Evolutionary conservation across 92 coral and sea anemone genomes (phyloP).

Genomic region (Epizoanthus illoricatus): DNA sequence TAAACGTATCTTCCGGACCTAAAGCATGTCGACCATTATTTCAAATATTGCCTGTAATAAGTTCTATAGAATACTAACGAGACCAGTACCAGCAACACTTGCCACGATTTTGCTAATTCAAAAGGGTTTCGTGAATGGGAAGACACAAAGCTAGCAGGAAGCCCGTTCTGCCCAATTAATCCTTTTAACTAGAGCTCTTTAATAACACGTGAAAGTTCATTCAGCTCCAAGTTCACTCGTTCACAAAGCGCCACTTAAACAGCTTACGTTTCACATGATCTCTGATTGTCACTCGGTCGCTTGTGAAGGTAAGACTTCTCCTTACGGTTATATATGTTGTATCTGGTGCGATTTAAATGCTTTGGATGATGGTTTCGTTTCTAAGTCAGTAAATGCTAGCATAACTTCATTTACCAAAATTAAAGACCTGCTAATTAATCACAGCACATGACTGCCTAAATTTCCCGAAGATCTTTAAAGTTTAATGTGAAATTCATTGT

Average conservation of each 20-base stretch:
- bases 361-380: neutral
- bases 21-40: neutral
- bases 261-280: neutral
- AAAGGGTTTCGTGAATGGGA: slow-evolving; percentile 13
- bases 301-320: neutral
- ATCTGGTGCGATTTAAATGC: too few relatives aligned
- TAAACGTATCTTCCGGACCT: neutral
- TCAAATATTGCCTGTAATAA: neutral
- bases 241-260: neutral
- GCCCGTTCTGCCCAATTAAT: slow-evolving; percentile 37
- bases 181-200: slow-evolving; percentile 10
- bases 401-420: neutral
- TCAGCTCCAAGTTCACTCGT: neutral
- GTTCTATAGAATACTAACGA: neutral
- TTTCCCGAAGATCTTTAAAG: slow-evolving; percentile 29
- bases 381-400: neutral
- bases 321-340: too few relatives aligned
- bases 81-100: neutral
- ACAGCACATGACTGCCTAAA: neutral
- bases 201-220: slow-evolving; percentile 12
- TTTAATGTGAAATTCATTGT: slow-evolving; percentile 14
- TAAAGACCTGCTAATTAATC: slow-evolving; percentile 9
- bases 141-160: slow-evolving; percentile 23
- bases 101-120: neutral
- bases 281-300: neutral